Percentiles rank a stretch among this genome's conserved stretches.
Evolutionary conservation across 2,888 invertebrate genomes (phyloP).

Genomic region (Allolobophora icterica): DNA sequence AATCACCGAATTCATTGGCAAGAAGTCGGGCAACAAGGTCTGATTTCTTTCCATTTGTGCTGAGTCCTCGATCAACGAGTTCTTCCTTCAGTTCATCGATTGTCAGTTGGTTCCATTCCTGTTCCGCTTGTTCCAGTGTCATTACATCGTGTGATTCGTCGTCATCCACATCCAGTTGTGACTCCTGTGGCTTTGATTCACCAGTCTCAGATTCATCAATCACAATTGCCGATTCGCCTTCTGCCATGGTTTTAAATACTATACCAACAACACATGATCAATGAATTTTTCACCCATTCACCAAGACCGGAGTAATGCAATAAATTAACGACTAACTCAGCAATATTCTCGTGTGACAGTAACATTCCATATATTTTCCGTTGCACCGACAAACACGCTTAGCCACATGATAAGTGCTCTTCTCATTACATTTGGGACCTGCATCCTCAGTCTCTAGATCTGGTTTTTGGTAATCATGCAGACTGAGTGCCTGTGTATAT

Average conservation of each 20-base stretch:
- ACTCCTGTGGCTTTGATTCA: not conserved
- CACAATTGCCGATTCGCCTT: not conserved
- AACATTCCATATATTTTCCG: not conserved
- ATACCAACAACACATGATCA: constrained; percentile 4
- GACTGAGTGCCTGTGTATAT: no score
- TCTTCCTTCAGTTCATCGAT: constrained; percentile 38
- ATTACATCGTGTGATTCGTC: not conserved
- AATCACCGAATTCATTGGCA: constrained; percentile 6
- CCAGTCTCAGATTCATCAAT: not conserved
- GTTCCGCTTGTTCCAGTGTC: constrained; percentile 19
- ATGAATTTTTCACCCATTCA: not conserved
- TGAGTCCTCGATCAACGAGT: constrained; percentile 31
- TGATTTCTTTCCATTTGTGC: constrained; percentile 36
- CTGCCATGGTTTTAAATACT: constrained; percentile 12
- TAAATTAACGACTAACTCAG: not conserved
- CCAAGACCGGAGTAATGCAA: not conserved
- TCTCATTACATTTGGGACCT: no score
- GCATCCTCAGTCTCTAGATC: no score
- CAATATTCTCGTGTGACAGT: not conserved
- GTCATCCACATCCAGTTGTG: not conserved
- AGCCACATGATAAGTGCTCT: not conserved
- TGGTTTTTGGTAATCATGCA: no score
- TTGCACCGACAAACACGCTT: not conserved
- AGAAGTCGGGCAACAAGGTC: constrained; percentile 34
- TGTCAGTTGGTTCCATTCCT: constrained; percentile 30